Percentiles rank a stretch among this genome's conserved stretches.
phyloP scores from a whole-genome alignment of 2,113 vertebrate species.

The Muntiacus muntjak region DNA sequence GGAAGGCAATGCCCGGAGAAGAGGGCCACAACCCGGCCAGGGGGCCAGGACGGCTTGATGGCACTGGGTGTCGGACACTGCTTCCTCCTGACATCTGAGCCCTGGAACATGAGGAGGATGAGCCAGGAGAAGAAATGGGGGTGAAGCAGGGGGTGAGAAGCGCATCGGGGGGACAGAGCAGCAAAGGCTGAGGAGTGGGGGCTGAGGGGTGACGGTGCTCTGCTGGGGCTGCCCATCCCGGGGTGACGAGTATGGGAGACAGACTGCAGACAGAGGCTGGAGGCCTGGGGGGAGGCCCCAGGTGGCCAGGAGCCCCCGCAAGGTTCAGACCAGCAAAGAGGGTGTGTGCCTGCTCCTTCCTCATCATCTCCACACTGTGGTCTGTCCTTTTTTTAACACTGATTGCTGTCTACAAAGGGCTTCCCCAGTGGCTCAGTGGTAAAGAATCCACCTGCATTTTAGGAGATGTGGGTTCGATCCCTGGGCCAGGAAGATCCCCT shows the following conservation, averaged over 20 bases:
- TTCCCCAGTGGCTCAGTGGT: rapidly evolving
- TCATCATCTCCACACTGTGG: background rate
- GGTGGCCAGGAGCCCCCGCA: background rate
- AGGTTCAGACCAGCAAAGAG: background rate
- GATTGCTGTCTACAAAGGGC: background rate
- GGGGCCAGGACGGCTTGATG: no score
- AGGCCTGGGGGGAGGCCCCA: background rate
- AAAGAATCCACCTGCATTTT: background rate
- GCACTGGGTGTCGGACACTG: no score
- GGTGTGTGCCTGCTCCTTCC: background rate
- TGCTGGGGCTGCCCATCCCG: background rate
- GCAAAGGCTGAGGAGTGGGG: background rate
- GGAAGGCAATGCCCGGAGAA: rapidly evolving
- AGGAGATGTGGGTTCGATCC: background rate
- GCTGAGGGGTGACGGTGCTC: background rate
- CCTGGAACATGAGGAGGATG: background rate
- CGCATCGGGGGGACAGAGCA: no score
- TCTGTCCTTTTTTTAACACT: background rate
- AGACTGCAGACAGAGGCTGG: no score
- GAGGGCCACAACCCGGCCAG: rapidly evolving
- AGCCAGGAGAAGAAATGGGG: background rate
- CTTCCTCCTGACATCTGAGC: background rate
- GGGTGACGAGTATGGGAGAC: background rate
- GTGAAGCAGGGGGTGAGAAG: background rate
- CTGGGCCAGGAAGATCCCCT: background rate